phyloP scores from a whole-genome alignment of 64 coral and sea anemone genomes.

The Actinia tenebrosa region DNA sequence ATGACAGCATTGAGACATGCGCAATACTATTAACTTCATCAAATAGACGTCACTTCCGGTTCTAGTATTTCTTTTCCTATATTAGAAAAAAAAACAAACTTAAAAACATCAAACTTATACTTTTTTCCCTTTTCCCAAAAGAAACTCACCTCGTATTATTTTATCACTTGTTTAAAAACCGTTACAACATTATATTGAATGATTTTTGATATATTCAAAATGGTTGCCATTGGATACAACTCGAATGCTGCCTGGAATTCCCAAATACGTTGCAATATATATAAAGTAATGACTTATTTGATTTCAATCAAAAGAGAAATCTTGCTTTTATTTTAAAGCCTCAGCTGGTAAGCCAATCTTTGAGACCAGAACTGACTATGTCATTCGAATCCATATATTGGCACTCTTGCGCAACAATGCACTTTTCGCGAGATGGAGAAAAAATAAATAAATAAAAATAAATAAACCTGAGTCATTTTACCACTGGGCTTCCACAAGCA shows the following conservation, averaged over 20 bases:
- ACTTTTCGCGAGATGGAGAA: too few species aligned
- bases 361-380: too few species aligned
- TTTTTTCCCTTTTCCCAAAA: neutral
- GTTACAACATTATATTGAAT: neutral
- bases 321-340: too few species aligned
- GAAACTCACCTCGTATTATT: neutral
- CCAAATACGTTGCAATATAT: neutral
- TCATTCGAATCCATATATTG: too few species aligned
- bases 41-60: slow-evolving; percentile 7
- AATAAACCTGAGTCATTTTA: too few species aligned
- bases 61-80: neutral
- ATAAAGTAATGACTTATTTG: neutral
- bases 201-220: neutral
- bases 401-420: too few species aligned
- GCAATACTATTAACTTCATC: neutral
- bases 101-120: neutral
- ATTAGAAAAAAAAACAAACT: neutral
- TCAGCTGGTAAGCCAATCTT: too few species aligned
- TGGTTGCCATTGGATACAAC: neutral
- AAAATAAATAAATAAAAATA: too few species aligned
- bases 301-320: neutral
- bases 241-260: neutral
- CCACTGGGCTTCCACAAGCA: too few species aligned
- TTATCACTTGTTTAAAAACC: neutral
- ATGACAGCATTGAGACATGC: slow-evolving; percentile 81